phyloP scores from a whole-genome alignment of 2,888 invertebrate species.

The Euphydryas editha region DNA sequence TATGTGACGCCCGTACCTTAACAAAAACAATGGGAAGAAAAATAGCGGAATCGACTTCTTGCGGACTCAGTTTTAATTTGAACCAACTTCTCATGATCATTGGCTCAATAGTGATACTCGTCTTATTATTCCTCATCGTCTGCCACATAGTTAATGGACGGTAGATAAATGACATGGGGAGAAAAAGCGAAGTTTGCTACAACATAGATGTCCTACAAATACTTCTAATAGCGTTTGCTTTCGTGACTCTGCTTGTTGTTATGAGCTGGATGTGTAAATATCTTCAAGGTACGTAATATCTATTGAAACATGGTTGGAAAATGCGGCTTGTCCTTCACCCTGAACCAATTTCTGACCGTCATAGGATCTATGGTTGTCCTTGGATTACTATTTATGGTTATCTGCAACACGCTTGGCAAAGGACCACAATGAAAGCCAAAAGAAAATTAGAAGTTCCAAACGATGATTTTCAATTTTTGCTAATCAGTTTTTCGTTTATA shows the following conservation, averaged over 20 bases:
- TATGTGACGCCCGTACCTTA: conserved; percentile 32
- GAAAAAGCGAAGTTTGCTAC: conserved; percentile 44
- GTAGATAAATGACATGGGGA: conserved; percentile 38
- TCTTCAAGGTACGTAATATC: conserved; percentile 50
- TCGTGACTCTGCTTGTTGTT: conserved; percentile 61
- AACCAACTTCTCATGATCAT: conserved; percentile 68
- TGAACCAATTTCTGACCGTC: conserved; percentile 33
- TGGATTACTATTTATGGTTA: conserved; percentile 33
- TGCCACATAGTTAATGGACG: conserved; percentile 65
- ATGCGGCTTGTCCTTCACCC: conserved; percentile 16
- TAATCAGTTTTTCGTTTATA: conserved; percentile 52
- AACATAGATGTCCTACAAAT: conserved; percentile 61
- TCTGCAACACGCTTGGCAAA: conserved; percentile 36
- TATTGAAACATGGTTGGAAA: conserved; percentile 12
- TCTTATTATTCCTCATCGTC: conserved; percentile 64
- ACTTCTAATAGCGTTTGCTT: conserved; percentile 62
- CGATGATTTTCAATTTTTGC: conserved; percentile 42
- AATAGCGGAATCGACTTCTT: conserved; percentile 23
- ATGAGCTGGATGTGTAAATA: conserved; percentile 73
- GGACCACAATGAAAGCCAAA: conserved; percentile 26
- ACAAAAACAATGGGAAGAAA: conserved; percentile 46
- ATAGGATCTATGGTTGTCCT: conserved; percentile 40
- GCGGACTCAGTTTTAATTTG: conserved; percentile 58
- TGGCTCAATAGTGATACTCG: conserved; percentile 64
- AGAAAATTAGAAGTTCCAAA: neutral